A percentile compares a stretch with the other conserved stretches of the same genome.
phyloP scores from a whole-genome alignment of 2,888 invertebrate genomes.

The Eilema caniola region DNA sequence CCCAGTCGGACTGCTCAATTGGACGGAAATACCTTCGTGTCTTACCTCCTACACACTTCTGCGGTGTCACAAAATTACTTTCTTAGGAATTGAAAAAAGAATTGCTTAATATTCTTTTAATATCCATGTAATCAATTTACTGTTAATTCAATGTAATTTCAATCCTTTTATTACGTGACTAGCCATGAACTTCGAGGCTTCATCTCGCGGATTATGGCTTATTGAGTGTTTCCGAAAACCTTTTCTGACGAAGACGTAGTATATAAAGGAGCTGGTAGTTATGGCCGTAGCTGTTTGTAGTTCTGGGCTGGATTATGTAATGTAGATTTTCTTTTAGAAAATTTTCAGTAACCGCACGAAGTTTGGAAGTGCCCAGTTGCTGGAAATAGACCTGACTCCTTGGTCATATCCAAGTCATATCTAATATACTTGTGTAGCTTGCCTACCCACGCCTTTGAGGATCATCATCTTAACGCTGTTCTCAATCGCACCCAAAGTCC shows the following conservation, averaged over 20 bases:
- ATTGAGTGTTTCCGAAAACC: not conserved
- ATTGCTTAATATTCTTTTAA: not conserved
- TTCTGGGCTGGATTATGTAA: not conserved
- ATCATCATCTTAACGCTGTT: no score
- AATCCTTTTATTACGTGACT: constrained; percentile 4
- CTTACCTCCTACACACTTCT: no score
- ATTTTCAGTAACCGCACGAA: no score
- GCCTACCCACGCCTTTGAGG: no score
- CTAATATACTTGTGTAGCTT: no score
- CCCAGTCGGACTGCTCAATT: no score
- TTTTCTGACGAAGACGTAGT: not conserved
- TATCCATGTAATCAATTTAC: not conserved
- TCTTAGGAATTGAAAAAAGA: not conserved
- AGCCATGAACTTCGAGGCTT: not conserved
- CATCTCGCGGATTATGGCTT: constrained; percentile 1
- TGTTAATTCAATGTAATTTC: not conserved
- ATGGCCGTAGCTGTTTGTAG: not conserved
- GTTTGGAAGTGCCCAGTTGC: not conserved
- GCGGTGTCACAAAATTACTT: not conserved
- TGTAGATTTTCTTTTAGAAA: not conserved
- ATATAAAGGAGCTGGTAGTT: not conserved
- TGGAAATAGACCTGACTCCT: not conserved
- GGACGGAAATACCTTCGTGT: no score
- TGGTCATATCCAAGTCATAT: no score
- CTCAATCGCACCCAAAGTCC: no score